Percentiles rank a stretch among this genome's conserved stretches.
Evolutionary conservation across 53 echinoderm and acorn worm species (phyloP).

Genomic region (Arbacia lixula): DNA sequence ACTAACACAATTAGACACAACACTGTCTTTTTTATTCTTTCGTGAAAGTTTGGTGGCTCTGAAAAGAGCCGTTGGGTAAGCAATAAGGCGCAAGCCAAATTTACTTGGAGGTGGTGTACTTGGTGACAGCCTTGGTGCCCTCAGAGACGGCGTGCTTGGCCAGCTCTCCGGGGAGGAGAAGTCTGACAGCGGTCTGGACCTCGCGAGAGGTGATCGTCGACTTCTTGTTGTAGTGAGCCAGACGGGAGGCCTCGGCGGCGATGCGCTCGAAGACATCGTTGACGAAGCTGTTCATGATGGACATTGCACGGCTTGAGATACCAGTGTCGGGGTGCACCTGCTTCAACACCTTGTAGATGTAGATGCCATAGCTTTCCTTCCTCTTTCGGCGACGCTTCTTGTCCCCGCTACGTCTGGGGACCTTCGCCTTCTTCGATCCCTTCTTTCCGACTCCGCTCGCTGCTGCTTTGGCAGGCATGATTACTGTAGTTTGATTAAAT

Average conservation of each 20-base stretch:
- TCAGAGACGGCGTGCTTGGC: slow-evolving; percentile 90
- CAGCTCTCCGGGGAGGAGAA: slow-evolving; percentile 86
- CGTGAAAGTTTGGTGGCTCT: slow-evolving; percentile 58
- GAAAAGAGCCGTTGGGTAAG: slow-evolving; percentile 40
- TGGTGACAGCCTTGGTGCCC: slow-evolving; percentile 91
- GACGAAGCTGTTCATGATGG: slow-evolving; percentile 89
- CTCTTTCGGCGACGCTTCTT: slow-evolving; percentile 69
- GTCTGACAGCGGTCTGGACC: slow-evolving; percentile 85
- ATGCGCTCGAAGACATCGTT: slow-evolving; percentile 93
- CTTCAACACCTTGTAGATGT: slow-evolving; percentile 94
- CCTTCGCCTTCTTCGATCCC: no score
- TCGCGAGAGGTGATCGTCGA: slow-evolving; percentile 81
- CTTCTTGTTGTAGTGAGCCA: slow-evolving; percentile 88
- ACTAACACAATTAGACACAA: no score
- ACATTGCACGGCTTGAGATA: slow-evolving; percentile 82
- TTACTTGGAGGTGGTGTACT: slow-evolving; percentile 90
- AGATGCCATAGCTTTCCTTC: slow-evolving; percentile 91
- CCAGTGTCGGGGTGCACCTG: slow-evolving; percentile 96
- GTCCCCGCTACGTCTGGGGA: no score
- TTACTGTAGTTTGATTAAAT: no score
- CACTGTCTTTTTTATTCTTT: no score
- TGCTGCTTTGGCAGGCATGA: slow-evolving; percentile 78
- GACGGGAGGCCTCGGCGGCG: slow-evolving; percentile 73
- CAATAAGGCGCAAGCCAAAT: slow-evolving; percentile 34
- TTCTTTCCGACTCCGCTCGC: no score